phyloP scores from a whole-genome alignment of 2,888 invertebrate genomes.

The Mythimna vitellina region DNA sequence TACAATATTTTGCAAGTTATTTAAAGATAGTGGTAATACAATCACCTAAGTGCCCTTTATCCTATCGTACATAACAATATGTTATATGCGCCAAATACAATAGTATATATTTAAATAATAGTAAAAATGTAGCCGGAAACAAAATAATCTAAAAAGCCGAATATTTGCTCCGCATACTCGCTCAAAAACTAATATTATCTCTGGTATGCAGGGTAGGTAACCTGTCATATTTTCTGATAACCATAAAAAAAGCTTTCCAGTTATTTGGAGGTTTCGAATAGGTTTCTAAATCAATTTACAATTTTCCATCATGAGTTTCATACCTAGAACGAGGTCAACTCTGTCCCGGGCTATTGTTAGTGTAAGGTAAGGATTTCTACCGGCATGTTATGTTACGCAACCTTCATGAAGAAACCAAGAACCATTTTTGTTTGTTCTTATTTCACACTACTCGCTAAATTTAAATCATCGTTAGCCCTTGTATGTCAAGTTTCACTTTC shows the following conservation, averaged over 20 bases:
- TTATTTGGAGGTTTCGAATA: neutral
- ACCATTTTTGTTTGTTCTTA: neutral
- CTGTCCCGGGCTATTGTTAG: slow-evolving; percentile 77
- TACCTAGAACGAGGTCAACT: slow-evolving; percentile 75
- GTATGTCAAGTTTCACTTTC: neutral
- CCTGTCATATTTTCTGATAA: slow-evolving; percentile 31
- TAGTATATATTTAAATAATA: neutral
- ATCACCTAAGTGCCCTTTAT: too few species aligned
- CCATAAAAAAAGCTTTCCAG: neutral
- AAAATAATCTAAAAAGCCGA: slow-evolving; percentile 37
- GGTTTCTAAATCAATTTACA: slow-evolving; percentile 27
- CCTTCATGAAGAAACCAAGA: slow-evolving; percentile 24
- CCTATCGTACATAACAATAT: neutral
- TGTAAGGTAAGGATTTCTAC: slow-evolving; percentile 78
- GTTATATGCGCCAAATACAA: neutral
- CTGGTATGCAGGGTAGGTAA: slow-evolving; percentile 19
- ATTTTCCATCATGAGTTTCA: slow-evolving; percentile 79
- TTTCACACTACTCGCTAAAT: slow-evolving; percentile 12
- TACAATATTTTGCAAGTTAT: too few species aligned
- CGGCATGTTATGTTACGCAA: slow-evolving; percentile 83
- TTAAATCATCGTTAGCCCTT: neutral
- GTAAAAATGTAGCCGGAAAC: neutral
- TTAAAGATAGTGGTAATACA: too few species aligned
- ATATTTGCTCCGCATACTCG: slow-evolving; percentile 7
- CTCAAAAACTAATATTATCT: slow-evolving; percentile 37